Evolutionary conservation across 2,113 vertebrate genomes (phyloP).

Genomic region (Dendropsophus ebraccatus): DNA sequence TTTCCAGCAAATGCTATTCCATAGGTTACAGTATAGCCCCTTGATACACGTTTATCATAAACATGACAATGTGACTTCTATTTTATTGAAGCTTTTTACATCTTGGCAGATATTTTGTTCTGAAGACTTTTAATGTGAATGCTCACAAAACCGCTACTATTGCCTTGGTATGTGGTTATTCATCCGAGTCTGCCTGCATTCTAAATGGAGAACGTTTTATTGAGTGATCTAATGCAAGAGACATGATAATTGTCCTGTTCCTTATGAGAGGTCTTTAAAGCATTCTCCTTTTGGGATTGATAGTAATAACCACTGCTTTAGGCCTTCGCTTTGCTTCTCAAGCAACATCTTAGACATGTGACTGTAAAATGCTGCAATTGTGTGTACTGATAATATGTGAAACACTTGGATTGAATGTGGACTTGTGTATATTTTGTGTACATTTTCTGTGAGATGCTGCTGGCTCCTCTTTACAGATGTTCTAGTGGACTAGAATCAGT

Average conservation of each 20-base stretch:
- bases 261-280: background rate
- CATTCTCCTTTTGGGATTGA: conserved; percentile 14
- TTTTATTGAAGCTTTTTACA: conserved; percentile 78
- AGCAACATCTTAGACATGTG: conserved; percentile 81
- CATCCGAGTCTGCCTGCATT: background rate
- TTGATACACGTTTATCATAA: conserved; percentile 72
- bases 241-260: background rate
- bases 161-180: conserved; percentile 59
- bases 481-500: conserved; percentile 82
- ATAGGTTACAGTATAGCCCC: conserved; percentile 78
- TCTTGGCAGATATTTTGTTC: conserved; percentile 73
- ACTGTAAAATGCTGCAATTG: conserved; percentile 85
- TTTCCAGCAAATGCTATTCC: conserved; percentile 67
- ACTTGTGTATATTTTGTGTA: conserved; percentile 89
- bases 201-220: background rate
- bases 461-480: conserved; percentile 84
- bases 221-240: background rate
- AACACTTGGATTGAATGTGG: conserved; percentile 84
- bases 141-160: conserved; percentile 74
- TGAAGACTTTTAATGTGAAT: conserved; percentile 68
- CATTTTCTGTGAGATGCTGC: conserved; percentile 84
- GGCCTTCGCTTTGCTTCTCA: conserved; percentile 76
- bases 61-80: conserved; percentile 70
- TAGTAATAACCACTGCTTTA: conserved; percentile 34
- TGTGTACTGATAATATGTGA: conserved; percentile 89